phyloP scores from a whole-genome alignment of 2,113 vertebrate species.

The Gallinago media region DNA sequence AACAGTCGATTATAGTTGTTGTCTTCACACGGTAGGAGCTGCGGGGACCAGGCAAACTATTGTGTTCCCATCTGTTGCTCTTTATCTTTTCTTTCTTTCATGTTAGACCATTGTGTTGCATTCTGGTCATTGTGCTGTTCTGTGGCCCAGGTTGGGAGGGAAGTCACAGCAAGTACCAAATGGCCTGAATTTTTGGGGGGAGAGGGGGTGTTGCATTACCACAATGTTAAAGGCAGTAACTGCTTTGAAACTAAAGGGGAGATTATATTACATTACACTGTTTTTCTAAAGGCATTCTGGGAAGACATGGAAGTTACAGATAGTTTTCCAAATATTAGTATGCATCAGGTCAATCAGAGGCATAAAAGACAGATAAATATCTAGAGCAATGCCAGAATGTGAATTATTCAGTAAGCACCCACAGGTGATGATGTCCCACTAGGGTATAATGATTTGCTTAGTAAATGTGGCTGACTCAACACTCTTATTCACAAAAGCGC shows the following conservation, averaged over 20 bases:
- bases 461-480: not conserved
- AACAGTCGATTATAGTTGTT: too few relatives aligned
- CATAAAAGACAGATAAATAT: not conserved
- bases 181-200: too few relatives aligned
- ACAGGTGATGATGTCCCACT: not conserved
- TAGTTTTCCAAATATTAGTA: not conserved
- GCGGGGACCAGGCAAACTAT: too few relatives aligned
- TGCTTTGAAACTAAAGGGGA: not conserved
- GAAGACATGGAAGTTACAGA: not conserved
- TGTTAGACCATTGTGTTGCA: too few relatives aligned
- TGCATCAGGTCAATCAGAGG: not conserved
- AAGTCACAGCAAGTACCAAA: too few relatives aligned
- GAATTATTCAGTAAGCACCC: not conserved
- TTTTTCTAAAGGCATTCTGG: not conserved
- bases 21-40: too few relatives aligned
- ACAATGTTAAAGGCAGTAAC: not conserved
- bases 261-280: not conserved
- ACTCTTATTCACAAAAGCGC: not conserved
- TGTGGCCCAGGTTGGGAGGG: too few relatives aligned
- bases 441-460: not conserved
- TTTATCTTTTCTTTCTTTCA: too few relatives aligned
- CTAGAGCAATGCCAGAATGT: not conserved
- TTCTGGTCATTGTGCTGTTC: too few relatives aligned
- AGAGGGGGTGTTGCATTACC: too few relatives aligned
- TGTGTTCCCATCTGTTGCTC: too few relatives aligned